Evolutionary conservation across 2,888 invertebrate genomes (phyloP), one percentile per base, ranked within the genome.

Genomic region (Synanthedon andrenaeformis): DNA sequence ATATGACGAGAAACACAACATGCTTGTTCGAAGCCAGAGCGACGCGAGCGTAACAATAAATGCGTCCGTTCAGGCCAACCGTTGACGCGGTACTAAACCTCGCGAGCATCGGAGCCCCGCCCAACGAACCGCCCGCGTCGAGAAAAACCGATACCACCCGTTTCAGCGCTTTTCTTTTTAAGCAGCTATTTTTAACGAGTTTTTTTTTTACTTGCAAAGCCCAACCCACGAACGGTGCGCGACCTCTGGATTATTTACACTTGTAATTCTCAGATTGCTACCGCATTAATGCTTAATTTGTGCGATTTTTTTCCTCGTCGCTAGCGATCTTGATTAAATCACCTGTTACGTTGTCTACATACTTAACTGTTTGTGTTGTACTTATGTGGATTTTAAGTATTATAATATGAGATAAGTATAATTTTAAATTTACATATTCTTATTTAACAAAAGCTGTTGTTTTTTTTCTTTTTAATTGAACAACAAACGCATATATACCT

Each of bases 61-160:
- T 78, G 72, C 82, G 88, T 88, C 73, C 86, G 77, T 70, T 74
- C 89, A 70, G 74, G 88, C 88, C 89, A 89, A 85, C 90, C 85
- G 89, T 85, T 90, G 90, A 88, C 90, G 89, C 89, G 89, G 82
- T 88, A 90, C 90, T 90, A 78, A 52, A 68, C 62, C 57, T 70
- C 35, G 35, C 35, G 35, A 35, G 10, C 35, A 35, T 35, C 10
- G 70, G 72, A 53, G 84, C 85, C 85, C 87, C 84, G 84, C 83
- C 84, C 83, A 82, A 72, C 79, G 84, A 69, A 81, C 78, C 81
- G 82, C 87, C 81, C 79, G 82, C 80, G 70, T 70, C 67, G 79
- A 75, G 86, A 84, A 86, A 86, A 86, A 82, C 87, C 87, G 87
- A 86, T 80, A 82, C 82, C 82, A 78, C 69, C 80, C 79, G 83